phyloP scores from a whole-genome alignment of 2,113 vertebrate species.

The Phylloscopus trochiloides region DNA sequence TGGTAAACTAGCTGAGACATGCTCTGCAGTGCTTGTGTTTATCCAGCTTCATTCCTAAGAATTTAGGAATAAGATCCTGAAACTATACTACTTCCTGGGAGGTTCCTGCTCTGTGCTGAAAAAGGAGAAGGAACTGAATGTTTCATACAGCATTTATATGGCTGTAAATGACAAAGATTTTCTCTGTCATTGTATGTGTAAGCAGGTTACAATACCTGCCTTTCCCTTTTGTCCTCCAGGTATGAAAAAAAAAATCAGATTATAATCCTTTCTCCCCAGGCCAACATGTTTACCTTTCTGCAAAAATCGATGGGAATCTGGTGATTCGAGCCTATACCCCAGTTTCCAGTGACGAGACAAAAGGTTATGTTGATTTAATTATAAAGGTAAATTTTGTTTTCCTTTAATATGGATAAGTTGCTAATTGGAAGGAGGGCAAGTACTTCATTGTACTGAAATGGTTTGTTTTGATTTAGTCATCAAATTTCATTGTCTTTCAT shows the following conservation, averaged over 20 bases:
- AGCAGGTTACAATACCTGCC: not conserved
- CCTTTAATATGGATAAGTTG: not conserved
- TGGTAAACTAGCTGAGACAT: rapidly evolving
- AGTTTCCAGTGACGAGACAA: conserved; percentile 86
- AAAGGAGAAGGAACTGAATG: not conserved
- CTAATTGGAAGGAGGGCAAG: not conserved
- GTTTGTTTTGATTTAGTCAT: not conserved
- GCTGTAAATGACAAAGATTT: not conserved
- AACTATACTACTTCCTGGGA: not conserved
- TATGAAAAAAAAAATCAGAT: not conserved
- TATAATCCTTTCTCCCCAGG: conserved; percentile 70
- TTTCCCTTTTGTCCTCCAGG: not conserved
- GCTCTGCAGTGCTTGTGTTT: not conserved
- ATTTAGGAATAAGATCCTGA: not conserved
- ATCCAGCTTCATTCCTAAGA: not conserved
- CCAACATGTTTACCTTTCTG: conserved; percentile 89
- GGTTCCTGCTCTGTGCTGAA: not conserved
- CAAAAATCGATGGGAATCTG: conserved; percentile 81
- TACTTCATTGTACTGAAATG: not conserved
- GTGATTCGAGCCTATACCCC: conserved; percentile 91
- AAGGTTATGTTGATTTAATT: conserved; percentile 87
- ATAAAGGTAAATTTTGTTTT: conserved; percentile 81
- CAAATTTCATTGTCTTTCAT: not conserved
- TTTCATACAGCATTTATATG: not conserved
- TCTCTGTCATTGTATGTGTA: not conserved